Percentiles rank a stretch among this genome's conserved stretches.
These are phyloP conservation scores for Dynastes grantii DNA, from an alignment of 2,888 invertebrate species.

Conservation along the genomic window DNA sequence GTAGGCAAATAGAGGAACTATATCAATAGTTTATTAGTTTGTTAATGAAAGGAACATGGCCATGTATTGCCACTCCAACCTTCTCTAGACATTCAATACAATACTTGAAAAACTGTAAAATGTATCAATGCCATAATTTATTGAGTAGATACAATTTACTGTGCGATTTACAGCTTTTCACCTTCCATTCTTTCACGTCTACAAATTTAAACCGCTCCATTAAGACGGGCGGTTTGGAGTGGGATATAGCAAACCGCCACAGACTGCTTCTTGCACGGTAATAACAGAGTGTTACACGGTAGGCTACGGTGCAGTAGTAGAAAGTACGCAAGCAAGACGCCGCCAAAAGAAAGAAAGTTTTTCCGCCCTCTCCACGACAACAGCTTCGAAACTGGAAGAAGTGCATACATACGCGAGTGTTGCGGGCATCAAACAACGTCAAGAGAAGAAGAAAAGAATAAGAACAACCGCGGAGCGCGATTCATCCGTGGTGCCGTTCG, in stretches of 20 bases:
- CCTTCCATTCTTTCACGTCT: conserved; percentile 20
- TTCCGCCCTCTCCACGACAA: conserved; percentile 6
- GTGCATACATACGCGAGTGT: background rate
- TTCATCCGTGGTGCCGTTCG: conserved; percentile 34
- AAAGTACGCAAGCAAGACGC: conserved; percentile 46
- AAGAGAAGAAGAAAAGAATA: conserved; percentile 24
- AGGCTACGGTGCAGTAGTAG: conserved; percentile 1
- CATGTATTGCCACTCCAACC: too few species aligned
- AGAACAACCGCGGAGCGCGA: conserved; percentile 13
- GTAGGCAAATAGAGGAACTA: too few species aligned
- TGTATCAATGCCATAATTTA: too few species aligned
- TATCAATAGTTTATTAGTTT: too few species aligned
- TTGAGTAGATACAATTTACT: background rate
- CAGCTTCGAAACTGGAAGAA: conserved; percentile 24
- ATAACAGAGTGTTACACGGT: background rate
- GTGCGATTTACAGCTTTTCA: conserved; percentile 1
- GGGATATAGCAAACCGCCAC: conserved; percentile 7
- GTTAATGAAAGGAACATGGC: too few species aligned
- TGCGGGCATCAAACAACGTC: too few species aligned
- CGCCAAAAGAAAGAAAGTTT: conserved; percentile 11
- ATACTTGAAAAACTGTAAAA: too few species aligned
- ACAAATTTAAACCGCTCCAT: conserved; percentile 42
- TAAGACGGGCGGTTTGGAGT: conserved; percentile 24
- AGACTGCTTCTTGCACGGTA: background rate
- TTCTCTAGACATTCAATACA: too few species aligned